Conservation (phyloP, 1,140 invertebrate species). For the Lepidotrigona ventralis region DNA sequence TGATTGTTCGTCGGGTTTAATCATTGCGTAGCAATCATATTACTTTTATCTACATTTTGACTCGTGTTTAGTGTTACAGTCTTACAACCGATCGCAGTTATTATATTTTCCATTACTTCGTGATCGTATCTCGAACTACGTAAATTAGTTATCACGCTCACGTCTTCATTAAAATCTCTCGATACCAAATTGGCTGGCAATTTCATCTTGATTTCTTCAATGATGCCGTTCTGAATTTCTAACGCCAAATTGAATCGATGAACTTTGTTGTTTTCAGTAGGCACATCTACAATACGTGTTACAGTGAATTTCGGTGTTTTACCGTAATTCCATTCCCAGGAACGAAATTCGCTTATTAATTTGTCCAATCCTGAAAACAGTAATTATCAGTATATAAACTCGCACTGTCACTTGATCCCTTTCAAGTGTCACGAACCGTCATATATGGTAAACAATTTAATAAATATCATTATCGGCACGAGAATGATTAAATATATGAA, state of each 20-base stretch:
- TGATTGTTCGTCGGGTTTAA: conserved; percentile 27
- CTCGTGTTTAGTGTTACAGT: conserved; percentile 58
- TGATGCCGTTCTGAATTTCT: conserved; percentile 72
- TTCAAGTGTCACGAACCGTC: no score
- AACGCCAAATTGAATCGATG: conserved; percentile 70
- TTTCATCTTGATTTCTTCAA: conserved; percentile 75
- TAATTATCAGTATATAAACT: neutral
- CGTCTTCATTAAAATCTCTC: conserved; percentile 64
- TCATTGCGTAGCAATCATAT: conserved; percentile 71
- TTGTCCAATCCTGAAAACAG: conserved; percentile 83
- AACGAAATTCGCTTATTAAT: conserved; percentile 82
- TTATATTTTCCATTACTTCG: conserved; percentile 71
- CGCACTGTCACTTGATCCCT: no score
- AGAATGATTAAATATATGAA: no score
- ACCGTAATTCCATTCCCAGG: conserved; percentile 95
- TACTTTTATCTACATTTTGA: conserved; percentile 67
- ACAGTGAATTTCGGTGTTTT: conserved; percentile 92
- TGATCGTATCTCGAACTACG: conserved; percentile 71
- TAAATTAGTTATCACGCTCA: conserved; percentile 75
- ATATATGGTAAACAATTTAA: no score
- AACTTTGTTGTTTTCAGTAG: conserved; percentile 47
- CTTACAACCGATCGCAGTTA: conserved; percentile 74
- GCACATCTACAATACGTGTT: conserved; percentile 68
- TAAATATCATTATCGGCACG: no score
- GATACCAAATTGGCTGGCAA: conserved; percentile 67